A percentile compares a stretch with the other conserved stretches of the same genome.
Conservation (phyloP, 1,140 invertebrate genomes). For the Hylyphantes graminicola region DNA sequence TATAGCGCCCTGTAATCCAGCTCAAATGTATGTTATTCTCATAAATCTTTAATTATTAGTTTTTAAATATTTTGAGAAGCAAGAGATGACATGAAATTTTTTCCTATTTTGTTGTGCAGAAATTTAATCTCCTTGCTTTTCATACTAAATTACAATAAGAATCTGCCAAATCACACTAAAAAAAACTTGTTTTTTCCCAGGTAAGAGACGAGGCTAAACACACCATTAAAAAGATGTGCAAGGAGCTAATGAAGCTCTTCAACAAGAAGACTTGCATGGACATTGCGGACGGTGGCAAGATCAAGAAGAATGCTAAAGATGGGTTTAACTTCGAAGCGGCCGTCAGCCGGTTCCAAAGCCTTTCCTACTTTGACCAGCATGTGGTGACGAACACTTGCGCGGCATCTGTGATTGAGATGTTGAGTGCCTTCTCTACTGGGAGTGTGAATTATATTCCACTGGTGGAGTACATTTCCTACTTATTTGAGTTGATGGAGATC, state of each 20-base stretch:
- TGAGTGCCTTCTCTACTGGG: slow-evolving; percentile 78
- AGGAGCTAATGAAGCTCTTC: slow-evolving; percentile 95
- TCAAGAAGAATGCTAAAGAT: slow-evolving; percentile 69
- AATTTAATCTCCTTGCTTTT: too few species aligned
- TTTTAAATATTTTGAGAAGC: too few species aligned
- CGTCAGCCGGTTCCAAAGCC: slow-evolving; percentile 81
- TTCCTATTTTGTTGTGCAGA: too few species aligned
- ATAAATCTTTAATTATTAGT: too few species aligned
- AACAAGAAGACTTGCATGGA: slow-evolving; percentile 97
- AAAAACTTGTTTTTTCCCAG: too few species aligned
- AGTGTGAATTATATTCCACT: slow-evolving; percentile 91
- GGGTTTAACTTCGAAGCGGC: slow-evolving; percentile 93
- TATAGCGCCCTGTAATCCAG: too few species aligned
- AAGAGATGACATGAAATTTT: too few species aligned
- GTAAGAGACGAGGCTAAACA: slow-evolving; percentile 89
- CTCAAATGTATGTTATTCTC: too few species aligned
- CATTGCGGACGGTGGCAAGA: slow-evolving; percentile 79
- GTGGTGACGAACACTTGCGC: slow-evolving; percentile 87
- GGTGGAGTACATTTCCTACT: slow-evolving; percentile 91
- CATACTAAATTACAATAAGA: too few species aligned
- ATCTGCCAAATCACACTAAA: too few species aligned
- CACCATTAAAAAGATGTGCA: slow-evolving; percentile 91
- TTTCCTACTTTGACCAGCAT: slow-evolving; percentile 97
- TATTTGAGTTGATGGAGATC: slow-evolving; percentile 96
- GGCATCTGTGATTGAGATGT: slow-evolving; percentile 88